phyloP scores from a whole-genome alignment of 2,113 vertebrate species.

The Laticauda laticaudata region DNA sequence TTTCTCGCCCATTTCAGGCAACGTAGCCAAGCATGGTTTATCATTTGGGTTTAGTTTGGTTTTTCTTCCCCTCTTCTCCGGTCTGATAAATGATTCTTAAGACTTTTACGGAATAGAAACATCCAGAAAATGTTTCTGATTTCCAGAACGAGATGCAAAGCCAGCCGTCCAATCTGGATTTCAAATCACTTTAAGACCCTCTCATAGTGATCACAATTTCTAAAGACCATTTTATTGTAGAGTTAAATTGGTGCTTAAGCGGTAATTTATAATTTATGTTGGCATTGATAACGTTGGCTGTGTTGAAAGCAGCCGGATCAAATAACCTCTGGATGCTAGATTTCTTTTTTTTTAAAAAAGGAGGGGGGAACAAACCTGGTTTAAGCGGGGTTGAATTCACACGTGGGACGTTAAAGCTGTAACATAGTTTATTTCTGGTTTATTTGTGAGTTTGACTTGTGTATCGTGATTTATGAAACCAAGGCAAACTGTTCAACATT shows the following conservation, averaged over 20 bases:
- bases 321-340: not conserved
- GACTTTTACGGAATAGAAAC: constrained; percentile 8
- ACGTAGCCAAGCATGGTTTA: not conserved
- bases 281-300: constrained; percentile 39
- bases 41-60: no score
- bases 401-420: not conserved
- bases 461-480: not conserved
- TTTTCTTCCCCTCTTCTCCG: not conserved
- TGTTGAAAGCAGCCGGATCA: not conserved
- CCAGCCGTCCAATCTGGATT: constrained; percentile 44
- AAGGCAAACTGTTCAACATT: not conserved
- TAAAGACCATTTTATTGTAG: constrained; percentile 46
- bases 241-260: constrained; percentile 19
- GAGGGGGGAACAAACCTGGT: not conserved
- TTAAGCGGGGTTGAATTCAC: not conserved
- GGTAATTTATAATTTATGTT: constrained; percentile 58
- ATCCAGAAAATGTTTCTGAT: not conserved
- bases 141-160: constrained; percentile 40
- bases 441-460: not conserved
- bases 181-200: constrained; percentile 38
- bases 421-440: not conserved
- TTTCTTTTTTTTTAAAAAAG: not conserved
- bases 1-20: not conserved
- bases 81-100: not conserved
- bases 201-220: not conserved